phyloP scores from a whole-genome alignment of 2,113 vertebrate genomes.

The Tiliqua scincoides region DNA sequence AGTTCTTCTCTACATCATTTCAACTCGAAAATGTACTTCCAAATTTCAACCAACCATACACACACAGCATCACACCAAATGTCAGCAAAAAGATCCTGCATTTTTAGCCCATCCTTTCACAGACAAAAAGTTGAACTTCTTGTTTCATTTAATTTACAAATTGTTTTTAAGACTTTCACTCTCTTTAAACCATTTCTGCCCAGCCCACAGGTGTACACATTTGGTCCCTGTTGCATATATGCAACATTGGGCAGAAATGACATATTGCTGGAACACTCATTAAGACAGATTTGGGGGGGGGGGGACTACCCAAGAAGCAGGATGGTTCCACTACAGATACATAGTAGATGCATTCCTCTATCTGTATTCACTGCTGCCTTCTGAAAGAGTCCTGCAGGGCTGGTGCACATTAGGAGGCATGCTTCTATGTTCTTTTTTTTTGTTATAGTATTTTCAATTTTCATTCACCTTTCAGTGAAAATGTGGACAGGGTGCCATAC shows the following conservation, averaged over 20 bases:
- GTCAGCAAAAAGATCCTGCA: background rate
- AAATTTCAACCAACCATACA: no score
- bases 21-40: background rate
- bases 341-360: background rate
- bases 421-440: no score
- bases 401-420: background rate
- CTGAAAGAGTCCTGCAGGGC: background rate
- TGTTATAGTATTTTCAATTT: background rate
- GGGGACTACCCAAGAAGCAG: background rate
- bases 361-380: background rate
- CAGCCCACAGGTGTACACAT: no score
- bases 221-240: no score
- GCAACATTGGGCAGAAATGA: no score
- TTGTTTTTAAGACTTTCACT: background rate
- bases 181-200: no score
- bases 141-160: background rate
- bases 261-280: background rate
- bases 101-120: background rate
- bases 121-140: background rate
- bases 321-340: background rate
- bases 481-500: background rate
- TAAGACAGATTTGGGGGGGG: background rate
- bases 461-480: background rate
- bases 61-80: no score
- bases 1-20: background rate